phyloP scores from a whole-genome alignment of 2,888 invertebrate species.

The Tetragonula carbonaria region DNA sequence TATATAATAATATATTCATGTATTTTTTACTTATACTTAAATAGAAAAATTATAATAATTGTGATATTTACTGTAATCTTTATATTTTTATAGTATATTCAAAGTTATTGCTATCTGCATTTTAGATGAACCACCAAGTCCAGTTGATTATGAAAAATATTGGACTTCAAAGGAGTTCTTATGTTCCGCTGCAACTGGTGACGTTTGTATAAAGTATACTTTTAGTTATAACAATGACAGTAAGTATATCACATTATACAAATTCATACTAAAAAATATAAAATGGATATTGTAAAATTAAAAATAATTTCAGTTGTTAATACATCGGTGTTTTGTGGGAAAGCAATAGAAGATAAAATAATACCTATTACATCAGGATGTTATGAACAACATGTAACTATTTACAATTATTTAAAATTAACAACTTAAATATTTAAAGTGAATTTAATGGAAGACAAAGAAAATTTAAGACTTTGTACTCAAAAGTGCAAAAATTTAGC shows the following conservation, averaged over 20 bases:
- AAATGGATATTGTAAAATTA: not conserved
- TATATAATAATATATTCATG: not conserved
- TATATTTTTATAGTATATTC: not conserved
- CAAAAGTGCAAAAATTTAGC: not conserved
- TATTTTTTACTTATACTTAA: not conserved
- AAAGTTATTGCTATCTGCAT: constrained; percentile 4
- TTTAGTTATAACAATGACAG: constrained; percentile 43
- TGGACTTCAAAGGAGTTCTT: constrained; percentile 7
- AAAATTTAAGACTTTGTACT: too few relatives aligned
- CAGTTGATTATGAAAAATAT: not conserved
- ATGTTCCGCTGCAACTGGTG: not conserved
- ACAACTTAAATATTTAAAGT: too few relatives aligned
- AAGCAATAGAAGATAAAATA: constrained; percentile 74
- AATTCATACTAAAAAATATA: not conserved
- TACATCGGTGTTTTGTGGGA: constrained; percentile 78
- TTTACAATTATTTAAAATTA: too few relatives aligned
- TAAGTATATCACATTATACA: constrained; percentile 48
- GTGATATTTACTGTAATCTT: not conserved
- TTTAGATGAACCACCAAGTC: constrained; percentile 49
- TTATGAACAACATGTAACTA: constrained; percentile 72
- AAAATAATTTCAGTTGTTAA: constrained; percentile 72
- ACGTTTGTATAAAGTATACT: constrained; percentile 62
- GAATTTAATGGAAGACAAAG: too few relatives aligned
- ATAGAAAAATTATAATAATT: not conserved
- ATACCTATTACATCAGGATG: constrained; percentile 74